A percentile compares a stretch with the other conserved stretches of the same genome.
Conservation (phyloP, 2,888 invertebrate genomes). For the Lepidocyrtinus sp. region DNA sequence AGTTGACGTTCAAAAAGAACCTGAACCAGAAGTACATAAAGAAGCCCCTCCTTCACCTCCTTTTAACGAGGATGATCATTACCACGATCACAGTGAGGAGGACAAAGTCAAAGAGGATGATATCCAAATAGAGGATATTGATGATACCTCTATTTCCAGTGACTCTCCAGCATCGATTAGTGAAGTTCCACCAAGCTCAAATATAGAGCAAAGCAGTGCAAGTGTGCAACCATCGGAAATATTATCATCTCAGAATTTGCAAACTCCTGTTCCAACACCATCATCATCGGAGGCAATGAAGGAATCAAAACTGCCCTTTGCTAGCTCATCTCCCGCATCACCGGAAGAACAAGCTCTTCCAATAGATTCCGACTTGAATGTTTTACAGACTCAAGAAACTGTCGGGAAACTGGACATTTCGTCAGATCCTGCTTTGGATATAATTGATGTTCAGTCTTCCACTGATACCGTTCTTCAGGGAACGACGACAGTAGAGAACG, state of each 20-base stretch:
- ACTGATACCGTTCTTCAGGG: constrained; percentile 44
- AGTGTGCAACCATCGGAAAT: neutral
- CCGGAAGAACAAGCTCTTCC: neutral
- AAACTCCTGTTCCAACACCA: too few relatives aligned
- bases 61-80: neutral
- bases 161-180: neutral
- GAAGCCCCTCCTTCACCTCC: neutral
- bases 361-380: neutral
- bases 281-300: too few relatives aligned
- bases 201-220: too few relatives aligned
- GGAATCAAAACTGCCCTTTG: too few relatives aligned
- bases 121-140: neutral
- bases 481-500: constrained; percentile 21
- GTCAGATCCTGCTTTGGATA: neutral
- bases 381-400: too few relatives aligned
- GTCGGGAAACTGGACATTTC: too few relatives aligned
- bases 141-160: neutral
- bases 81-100: neutral
- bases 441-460: constrained; percentile 34
- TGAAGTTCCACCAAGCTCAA: too few relatives aligned
- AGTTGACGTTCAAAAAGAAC: neutral
- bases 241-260: neutral
- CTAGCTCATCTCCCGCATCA: too few relatives aligned
- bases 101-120: constrained; percentile 16
- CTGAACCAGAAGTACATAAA: too few relatives aligned